Conservation (phyloP, 2,113 vertebrate genomes). For the Sylvietta virens region DNA sequence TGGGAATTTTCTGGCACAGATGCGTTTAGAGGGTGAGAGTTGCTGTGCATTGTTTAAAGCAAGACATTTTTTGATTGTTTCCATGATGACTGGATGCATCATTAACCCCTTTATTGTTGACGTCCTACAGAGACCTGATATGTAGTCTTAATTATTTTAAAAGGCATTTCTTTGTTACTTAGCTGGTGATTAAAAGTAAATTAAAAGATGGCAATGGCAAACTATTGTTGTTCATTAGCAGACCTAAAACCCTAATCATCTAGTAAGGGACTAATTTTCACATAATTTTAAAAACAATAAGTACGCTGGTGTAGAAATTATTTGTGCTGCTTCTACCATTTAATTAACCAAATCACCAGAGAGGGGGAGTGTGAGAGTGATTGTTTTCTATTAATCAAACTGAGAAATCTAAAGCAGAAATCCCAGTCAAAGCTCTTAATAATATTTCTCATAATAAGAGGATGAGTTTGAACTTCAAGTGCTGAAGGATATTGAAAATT, state of each 20-base stretch:
- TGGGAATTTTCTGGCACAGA: conserved; percentile 69
- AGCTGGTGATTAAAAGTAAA: conserved; percentile 83
- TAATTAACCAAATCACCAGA: conserved; percentile 76
- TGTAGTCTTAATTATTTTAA: conserved; percentile 85
- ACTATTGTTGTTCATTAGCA: conserved; percentile 79
- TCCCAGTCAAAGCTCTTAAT: conserved; percentile 55
- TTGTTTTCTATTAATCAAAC: conserved; percentile 76
- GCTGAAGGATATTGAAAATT: not conserved
- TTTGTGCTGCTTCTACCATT: conserved; percentile 73
- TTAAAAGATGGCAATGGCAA: conserved; percentile 77
- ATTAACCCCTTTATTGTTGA: conserved; percentile 85
- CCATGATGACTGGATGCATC: conserved; percentile 78
- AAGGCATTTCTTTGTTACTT: conserved; percentile 82
- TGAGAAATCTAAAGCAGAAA: conserved; percentile 63
- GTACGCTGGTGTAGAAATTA: conserved; percentile 73
- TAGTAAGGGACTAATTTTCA: conserved; percentile 80
- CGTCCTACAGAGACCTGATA: conserved; percentile 80
- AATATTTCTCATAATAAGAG: conserved; percentile 27
- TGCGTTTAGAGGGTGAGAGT: conserved; percentile 68
- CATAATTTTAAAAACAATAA: conserved; percentile 82
- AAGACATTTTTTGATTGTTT: conserved; percentile 72
- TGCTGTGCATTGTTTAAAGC: conserved; percentile 71
- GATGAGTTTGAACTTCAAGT: conserved; percentile 12
- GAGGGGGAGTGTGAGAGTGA: conserved; percentile 56
- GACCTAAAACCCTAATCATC: conserved; percentile 77